Conservation (phyloP, 1,140 invertebrate genomes). For the Batillaria attramentaria region DNA sequence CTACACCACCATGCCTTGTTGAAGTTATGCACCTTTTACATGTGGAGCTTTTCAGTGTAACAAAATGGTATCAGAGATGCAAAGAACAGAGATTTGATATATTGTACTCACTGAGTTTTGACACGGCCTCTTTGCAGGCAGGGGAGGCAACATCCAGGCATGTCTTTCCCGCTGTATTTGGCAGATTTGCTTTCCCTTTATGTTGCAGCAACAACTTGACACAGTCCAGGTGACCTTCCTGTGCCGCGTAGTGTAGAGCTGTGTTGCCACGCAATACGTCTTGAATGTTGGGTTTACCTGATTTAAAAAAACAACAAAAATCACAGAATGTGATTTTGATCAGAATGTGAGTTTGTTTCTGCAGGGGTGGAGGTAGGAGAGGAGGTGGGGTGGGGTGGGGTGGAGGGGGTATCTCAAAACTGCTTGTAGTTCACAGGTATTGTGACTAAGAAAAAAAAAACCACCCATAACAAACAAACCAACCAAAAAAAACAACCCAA, state of each 20-base stretch:
- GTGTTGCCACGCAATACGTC: conserved; percentile 79
- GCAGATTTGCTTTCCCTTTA: conserved; percentile 52
- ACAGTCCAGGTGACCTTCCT: conserved; percentile 57
- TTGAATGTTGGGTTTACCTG: conserved; percentile 60
- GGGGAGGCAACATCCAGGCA: conserved; percentile 53
- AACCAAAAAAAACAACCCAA: too few relatives aligned
- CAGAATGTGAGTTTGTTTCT: not conserved
- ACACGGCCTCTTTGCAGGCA: conserved; percentile 46
- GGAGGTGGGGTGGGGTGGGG: too few relatives aligned
- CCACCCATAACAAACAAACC: too few relatives aligned
- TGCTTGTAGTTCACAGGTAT: too few relatives aligned
- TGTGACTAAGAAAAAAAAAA: too few relatives aligned
- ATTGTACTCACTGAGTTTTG: conserved; percentile 51
- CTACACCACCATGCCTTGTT: too few relatives aligned
- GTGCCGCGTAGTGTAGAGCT: conserved; percentile 85
- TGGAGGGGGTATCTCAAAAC: too few relatives aligned
- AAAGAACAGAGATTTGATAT: conserved; percentile 14
- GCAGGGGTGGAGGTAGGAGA: too few relatives aligned
- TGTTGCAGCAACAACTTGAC: conserved; percentile 52
- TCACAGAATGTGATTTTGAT: not conserved
- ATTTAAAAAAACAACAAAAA: too few relatives aligned
- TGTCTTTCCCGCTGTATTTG: conserved; percentile 49
- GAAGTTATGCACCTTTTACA: conserved; percentile 13
- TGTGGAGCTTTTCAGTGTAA: conserved; percentile 28
- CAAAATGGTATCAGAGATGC: not conserved